These are phyloP conservation scores for Bhutanitis thaidina DNA, from an alignment of 2,888 invertebrate species.

Conservation along the genomic window DNA sequence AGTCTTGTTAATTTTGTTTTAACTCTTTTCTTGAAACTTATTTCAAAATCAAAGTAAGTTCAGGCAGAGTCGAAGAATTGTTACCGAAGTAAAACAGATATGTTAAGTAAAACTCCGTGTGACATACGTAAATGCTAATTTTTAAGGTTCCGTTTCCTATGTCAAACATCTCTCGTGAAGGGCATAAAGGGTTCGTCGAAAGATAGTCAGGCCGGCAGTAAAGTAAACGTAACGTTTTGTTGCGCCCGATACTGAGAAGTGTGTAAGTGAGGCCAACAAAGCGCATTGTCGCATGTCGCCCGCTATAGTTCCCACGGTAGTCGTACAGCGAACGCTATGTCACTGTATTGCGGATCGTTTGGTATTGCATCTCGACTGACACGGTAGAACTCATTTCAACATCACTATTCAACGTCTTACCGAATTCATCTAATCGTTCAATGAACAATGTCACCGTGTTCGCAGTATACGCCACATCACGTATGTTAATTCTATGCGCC, in stretches of 20 bases:
- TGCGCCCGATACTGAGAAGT: conserved; percentile 18
- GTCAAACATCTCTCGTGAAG: background rate
- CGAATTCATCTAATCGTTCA: too few relatives aligned
- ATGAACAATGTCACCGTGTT: too few relatives aligned
- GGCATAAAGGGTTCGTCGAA: conserved; percentile 12
- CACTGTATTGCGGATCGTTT: conserved; percentile 16
- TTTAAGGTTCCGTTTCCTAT: too few relatives aligned
- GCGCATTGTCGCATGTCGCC: conserved; percentile 66
- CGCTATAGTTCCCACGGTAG: conserved; percentile 56
- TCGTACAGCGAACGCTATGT: conserved; percentile 3
- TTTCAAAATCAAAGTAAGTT: background rate
- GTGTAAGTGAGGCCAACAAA: conserved; percentile 37
- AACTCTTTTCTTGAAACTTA: conserved; percentile 6
- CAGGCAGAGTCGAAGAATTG: background rate
- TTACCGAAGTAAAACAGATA: background rate
- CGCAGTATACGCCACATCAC: too few relatives aligned
- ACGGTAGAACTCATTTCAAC: background rate
- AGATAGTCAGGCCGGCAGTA: conserved; percentile 7
- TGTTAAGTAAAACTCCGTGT: too few relatives aligned
- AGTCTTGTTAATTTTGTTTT: conserved; percentile 14
- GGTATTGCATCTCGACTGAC: conserved; percentile 23
- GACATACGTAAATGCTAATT: too few relatives aligned
- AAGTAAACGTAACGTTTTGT: conserved; percentile 10
- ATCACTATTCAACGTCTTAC: too few relatives aligned
- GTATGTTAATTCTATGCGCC: too few relatives aligned